These are phyloP conservation scores for Brachyopa scutellaris DNA, from an alignment of 2,888 invertebrate species.

Conservation along the genomic window DNA sequence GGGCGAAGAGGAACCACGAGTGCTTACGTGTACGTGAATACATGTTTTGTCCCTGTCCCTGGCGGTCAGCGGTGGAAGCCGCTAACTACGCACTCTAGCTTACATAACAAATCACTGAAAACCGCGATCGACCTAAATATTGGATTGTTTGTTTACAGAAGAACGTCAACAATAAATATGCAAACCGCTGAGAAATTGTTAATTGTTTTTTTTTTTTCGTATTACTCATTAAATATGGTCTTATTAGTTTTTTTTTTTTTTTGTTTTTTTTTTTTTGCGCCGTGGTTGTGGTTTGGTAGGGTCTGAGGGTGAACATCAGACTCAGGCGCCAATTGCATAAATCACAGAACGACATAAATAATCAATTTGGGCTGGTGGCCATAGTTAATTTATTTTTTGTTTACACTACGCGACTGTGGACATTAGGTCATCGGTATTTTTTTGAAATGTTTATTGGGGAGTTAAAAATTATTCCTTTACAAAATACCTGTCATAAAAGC, in stretches of 20 bases:
- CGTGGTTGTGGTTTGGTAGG: constrained; percentile 17
- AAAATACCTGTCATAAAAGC: too few relatives aligned
- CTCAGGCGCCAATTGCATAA: constrained; percentile 34
- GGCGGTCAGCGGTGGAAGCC: constrained; percentile 6
- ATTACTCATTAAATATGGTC: constrained; percentile 31
- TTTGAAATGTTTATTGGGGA: too few relatives aligned
- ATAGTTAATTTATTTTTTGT: background rate
- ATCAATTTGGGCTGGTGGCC: constrained; percentile 7
- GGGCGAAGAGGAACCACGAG: too few relatives aligned
- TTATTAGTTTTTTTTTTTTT: constrained; percentile 9
- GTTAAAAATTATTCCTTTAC: too few relatives aligned
- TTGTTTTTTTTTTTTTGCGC: background rate
- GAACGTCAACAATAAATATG: constrained; percentile 16
- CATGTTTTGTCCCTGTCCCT: too few relatives aligned
- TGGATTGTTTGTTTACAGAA: constrained; percentile 25
- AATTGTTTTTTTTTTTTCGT: constrained; percentile 26
- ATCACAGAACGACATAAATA: constrained; percentile 23
- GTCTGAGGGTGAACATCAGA: background rate
- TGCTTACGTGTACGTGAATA: too few relatives aligned
- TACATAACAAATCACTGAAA: constrained; percentile 23
- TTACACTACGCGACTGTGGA: too few relatives aligned
- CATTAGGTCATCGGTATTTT: too few relatives aligned
- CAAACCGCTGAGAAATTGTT: constrained; percentile 24
- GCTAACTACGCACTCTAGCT: constrained; percentile 17
- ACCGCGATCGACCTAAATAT: constrained; percentile 29